phyloP scores from a whole-genome alignment of 2,888 invertebrate genomes.

The Lottia gigantea region DNA sequence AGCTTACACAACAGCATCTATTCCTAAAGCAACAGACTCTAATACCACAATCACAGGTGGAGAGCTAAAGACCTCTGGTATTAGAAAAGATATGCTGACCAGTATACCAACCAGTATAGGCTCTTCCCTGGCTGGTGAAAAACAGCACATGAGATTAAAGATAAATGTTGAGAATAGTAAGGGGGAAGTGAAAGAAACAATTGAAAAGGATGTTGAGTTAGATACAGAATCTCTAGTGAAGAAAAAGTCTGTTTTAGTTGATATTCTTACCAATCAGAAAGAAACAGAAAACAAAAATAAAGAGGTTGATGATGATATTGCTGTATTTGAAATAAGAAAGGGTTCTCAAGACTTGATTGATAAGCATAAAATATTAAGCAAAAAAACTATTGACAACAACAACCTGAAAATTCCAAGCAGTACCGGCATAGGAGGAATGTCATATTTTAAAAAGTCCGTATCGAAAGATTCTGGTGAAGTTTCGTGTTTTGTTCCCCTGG shows the following conservation, averaged over 20 bases:
- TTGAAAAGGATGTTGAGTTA: background rate
- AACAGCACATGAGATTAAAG: too few relatives aligned
- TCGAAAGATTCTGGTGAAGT: background rate
- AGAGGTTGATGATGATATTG: conserved; percentile 1
- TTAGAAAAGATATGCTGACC: too few relatives aligned
- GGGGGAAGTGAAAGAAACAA: too few relatives aligned
- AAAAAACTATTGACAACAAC: background rate
- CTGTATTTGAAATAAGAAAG: background rate
- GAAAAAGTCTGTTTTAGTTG: background rate
- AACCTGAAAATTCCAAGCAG: background rate
- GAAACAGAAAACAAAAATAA: background rate
- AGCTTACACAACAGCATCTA: too few relatives aligned
- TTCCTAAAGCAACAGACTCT: too few relatives aligned
- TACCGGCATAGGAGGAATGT: background rate
- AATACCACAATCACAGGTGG: too few relatives aligned
- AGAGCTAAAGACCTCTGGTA: too few relatives aligned
- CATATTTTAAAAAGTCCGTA: background rate
- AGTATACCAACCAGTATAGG: too few relatives aligned
- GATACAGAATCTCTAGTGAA: background rate
- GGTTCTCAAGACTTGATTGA: background rate
- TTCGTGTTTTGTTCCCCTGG: background rate
- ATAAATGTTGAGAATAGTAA: too few relatives aligned
- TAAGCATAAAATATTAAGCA: background rate
- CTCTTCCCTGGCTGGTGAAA: too few relatives aligned
- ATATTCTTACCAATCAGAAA: background rate